Evolutionary conservation across 2,888 invertebrate genomes (phyloP), one percentile per base, ranked within the genome.

Genomic region (Gisinianus flammeolus): DNA sequence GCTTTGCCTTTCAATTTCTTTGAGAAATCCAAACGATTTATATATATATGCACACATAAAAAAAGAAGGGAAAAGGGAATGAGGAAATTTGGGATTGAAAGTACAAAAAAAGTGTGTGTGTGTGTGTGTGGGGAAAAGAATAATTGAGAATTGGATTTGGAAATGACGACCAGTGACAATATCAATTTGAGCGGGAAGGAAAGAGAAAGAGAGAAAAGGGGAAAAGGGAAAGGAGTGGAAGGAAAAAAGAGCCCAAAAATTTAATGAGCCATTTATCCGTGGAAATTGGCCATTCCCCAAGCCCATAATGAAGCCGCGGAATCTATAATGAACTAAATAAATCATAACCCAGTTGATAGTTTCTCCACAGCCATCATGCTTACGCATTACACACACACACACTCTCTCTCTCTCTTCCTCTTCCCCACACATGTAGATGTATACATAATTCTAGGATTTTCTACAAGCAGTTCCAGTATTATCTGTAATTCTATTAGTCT

Each of bases 301-400:
- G 66, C 71, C n/a, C 44, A 76, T 76, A 76, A 76, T 76, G 76
- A 76, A 76, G 69, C 69, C 69, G 24, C 54, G 58, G 76, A 76
- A 76, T 76, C 69, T 58, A 76, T 76, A 76, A 76, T 76, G 76
- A 76, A 76, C 56, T 69, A 69, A 56, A 76, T 70, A 76, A 76
- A 76, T 76, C 76, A 76, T 69, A 76, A 70, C 69, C 31, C 73
- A 33, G 31, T 62, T 52, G 69, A 44, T 33, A 33, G 33, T 67
- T 67, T 33, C 26, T 64, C 24, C 44, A 58, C 58, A n/a, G n/a
- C 58, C 22, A 58, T 4, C 2, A 24, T 44, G 16, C 44, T 6
- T 58, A 58, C 58, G 16, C 22, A 58, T 22, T 24, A 26, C 26
- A 5, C 30, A 66, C 64, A 66, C n/a, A 66, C 66, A 66, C 28